Conservation (phyloP, 1,140 invertebrate species). For the Laupala kohalensis region DNA sequence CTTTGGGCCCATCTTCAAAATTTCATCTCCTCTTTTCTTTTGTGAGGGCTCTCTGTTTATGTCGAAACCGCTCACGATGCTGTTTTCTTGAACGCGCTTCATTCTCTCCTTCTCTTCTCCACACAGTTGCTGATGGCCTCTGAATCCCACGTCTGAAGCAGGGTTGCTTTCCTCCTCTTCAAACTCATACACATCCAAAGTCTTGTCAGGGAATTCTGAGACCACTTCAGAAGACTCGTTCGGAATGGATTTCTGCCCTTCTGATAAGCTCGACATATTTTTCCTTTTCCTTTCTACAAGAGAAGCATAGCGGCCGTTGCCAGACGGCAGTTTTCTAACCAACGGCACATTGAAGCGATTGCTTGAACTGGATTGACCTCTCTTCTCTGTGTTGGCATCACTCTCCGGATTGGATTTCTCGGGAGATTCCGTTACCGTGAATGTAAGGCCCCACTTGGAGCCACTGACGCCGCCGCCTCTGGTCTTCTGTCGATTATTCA, state of each 20-base stretch:
- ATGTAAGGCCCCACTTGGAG: neutral
- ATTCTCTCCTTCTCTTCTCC: neutral
- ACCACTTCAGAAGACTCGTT: neutral
- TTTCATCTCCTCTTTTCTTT: no score
- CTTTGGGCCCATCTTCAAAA: neutral
- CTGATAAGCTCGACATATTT: neutral
- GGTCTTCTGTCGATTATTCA: neutral
- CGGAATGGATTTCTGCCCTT: neutral
- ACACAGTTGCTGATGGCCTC: neutral
- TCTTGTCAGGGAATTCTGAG: neutral
- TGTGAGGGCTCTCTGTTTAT: no score
- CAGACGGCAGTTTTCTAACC: neutral
- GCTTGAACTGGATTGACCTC: neutral
- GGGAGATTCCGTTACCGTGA: neutral
- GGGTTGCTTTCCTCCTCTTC: neutral
- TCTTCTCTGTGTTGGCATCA: neutral
- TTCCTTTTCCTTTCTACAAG: slow-evolving; percentile 3
- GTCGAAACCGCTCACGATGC: no score
- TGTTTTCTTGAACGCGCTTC: no score
- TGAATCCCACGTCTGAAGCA: neutral
- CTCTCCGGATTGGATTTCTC: neutral
- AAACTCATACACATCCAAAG: slow-evolving; percentile 5
- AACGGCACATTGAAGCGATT: neutral
- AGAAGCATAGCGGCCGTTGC: neutral
- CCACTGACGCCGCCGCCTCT: neutral